phyloP scores from a whole-genome alignment of 2,797 vertebrate species.

The Peromyscus melanophrys region DNA sequence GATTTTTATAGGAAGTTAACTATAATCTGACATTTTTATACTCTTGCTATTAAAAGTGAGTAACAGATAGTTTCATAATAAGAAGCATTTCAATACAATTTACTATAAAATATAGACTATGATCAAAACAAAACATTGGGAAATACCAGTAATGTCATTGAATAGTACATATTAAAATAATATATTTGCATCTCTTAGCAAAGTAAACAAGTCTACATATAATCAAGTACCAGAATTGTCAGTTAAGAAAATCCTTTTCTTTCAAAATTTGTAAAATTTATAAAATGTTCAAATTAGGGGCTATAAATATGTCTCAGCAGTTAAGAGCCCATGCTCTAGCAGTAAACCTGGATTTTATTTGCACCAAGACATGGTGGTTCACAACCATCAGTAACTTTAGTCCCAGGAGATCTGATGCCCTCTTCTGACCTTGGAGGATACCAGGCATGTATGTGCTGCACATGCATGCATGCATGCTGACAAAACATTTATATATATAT shows the following conservation, averaged over 20 bases:
- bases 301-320: not conserved
- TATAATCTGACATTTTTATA: not conserved
- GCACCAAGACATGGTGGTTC: not conserved
- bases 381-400: not conserved
- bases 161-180: conserved; percentile 12
- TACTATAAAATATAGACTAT: not conserved
- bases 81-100: conserved; percentile 11
- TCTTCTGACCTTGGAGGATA: not conserved
- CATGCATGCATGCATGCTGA: not conserved
- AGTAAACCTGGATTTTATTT: not conserved
- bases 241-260: conserved; percentile 31
- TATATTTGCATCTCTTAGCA: not conserved
- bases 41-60: not conserved
- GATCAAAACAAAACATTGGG: not conserved
- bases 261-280: not conserved
- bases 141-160: conserved; percentile 17
- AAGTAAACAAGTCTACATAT: not conserved
- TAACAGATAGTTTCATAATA: not conserved
- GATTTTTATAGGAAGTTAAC: not conserved
- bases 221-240: not conserved
- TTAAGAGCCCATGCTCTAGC: not conserved
- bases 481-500: not conserved
- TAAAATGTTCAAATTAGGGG: not conserved
- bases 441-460: not conserved
- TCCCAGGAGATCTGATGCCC: not conserved